These are phyloP conservation scores for Nesogale talazaci DNA, from an alignment of 2,113 vertebrate species.

Conservation along the genomic window DNA sequence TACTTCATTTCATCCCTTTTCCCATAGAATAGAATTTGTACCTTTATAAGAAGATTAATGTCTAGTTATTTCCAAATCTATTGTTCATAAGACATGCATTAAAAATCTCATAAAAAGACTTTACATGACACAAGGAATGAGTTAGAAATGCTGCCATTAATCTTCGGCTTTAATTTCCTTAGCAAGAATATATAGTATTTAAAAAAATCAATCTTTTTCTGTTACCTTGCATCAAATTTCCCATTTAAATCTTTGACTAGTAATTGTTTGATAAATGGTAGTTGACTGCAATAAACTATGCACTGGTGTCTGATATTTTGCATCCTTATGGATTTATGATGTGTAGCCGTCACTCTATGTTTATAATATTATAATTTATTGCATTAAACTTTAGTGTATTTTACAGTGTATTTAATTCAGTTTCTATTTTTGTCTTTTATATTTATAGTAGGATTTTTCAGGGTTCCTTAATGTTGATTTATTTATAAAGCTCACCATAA, in stretches of 20 bases:
- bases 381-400: not conserved
- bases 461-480: not conserved
- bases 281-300: not conserved
- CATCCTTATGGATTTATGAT: not conserved
- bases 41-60: not conserved
- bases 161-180: slow-evolving; percentile 29
- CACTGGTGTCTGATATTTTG: not conserved
- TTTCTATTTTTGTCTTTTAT: not conserved
- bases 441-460: not conserved
- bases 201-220: not conserved
- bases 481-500: not conserved
- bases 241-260: not conserved
- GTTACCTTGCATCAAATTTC: not conserved
- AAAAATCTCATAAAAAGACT: not conserved
- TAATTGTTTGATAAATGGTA: not conserved
- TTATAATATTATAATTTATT: not conserved
- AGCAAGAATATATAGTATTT: not conserved
- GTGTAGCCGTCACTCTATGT: not conserved
- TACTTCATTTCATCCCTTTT: not conserved
- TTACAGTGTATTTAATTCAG: not conserved
- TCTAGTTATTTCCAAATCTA: not conserved
- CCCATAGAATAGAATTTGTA: not conserved
- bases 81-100: not conserved
- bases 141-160: not conserved
- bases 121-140: not conserved